Conservation (phyloP, 2,888 invertebrate genomes). For the Tricholauxania praeusta region DNA sequence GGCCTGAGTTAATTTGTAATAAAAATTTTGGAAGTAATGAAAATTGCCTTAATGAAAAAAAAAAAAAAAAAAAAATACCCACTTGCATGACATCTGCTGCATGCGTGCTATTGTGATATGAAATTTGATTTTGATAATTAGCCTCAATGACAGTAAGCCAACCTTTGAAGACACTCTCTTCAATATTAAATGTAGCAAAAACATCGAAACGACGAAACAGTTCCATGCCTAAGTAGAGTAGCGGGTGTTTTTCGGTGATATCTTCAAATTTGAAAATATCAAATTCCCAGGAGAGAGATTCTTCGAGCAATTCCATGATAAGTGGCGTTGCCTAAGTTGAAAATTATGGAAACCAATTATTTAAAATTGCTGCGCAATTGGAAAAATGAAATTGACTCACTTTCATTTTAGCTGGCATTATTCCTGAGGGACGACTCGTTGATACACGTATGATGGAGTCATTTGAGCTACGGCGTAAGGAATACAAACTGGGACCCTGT, state of each 20-base stretch:
- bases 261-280: constrained; percentile 94
- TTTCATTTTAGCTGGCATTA: constrained; percentile 67
- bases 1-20: constrained; percentile 71
- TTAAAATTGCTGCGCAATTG: neutral
- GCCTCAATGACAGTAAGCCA: constrained; percentile 94
- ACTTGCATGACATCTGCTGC: constrained; percentile 96
- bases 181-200: constrained; percentile 84
- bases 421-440: constrained; percentile 60
- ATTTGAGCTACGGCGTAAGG: constrained; percentile 86
- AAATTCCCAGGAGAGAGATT: constrained; percentile 90
- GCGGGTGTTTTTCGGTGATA: constrained; percentile 82
- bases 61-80: constrained; percentile 35
- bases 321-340: constrained; percentile 71
- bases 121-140: constrained; percentile 90
- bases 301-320: constrained; percentile 83
- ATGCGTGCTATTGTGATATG: constrained; percentile 98
- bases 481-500: constrained; percentile 80
- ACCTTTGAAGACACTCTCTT: constrained; percentile 85
- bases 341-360: neutral
- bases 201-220: constrained; percentile 83
- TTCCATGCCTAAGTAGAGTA: constrained; percentile 79
- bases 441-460: constrained; percentile 75
- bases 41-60: no score
- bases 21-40: neutral
- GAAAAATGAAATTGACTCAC: constrained; percentile 44